Conservation (phyloP, 2,113 vertebrate species). For the Nicator chloris region DNA sequence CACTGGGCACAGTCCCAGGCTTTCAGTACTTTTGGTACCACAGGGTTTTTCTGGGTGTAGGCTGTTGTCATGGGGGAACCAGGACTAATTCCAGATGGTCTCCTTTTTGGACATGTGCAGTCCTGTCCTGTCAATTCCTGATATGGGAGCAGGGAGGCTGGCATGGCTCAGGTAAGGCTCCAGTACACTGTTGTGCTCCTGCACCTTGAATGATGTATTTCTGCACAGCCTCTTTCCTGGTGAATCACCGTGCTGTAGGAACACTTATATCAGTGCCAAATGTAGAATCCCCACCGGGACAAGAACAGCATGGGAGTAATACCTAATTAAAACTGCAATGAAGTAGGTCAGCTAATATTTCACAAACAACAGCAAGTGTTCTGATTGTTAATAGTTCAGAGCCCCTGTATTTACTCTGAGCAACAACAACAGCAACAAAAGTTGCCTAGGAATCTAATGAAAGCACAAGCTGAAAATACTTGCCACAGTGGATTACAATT, state of each 20-base stretch:
- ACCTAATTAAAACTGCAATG: slow-evolving; percentile 63
- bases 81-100: background rate
- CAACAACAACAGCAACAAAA: background rate
- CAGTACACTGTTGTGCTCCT: background rate
- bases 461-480: background rate
- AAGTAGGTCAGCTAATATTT: slow-evolving; percentile 65
- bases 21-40: background rate
- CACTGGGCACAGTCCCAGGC: background rate
- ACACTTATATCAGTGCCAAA: background rate
- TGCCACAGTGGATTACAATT: background rate
- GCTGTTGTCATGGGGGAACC: background rate
- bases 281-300: slow-evolving; percentile 32
- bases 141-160: background rate
- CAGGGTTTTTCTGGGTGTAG: background rate
- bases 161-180: background rate
- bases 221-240: background rate
- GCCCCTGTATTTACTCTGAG: slow-evolving; percentile 29
- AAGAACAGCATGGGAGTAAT: slow-evolving; percentile 48
- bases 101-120: background rate
- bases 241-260: background rate
- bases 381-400: slow-evolving; percentile 41
- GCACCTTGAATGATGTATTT: background rate
- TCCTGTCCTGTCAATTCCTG: background rate
- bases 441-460: slow-evolving; percentile 7
- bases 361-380: slow-evolving; percentile 44